Conservation (phyloP, 2,113 vertebrate genomes). For the Edolisoma coerulescens region DNA sequence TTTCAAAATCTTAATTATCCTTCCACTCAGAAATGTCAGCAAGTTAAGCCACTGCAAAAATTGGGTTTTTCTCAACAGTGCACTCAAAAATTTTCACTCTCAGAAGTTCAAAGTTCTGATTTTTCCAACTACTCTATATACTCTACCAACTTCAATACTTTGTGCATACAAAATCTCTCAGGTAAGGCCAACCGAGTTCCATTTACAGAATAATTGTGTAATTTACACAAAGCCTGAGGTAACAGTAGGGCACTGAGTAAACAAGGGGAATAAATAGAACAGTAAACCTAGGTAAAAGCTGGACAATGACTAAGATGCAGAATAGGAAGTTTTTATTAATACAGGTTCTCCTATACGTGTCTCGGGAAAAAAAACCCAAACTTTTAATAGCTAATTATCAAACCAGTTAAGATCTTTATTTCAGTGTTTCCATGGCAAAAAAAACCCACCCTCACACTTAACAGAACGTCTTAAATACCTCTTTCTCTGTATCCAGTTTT, state of each 20-base stretch:
- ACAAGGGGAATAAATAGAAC: neutral
- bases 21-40: neutral
- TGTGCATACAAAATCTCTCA: neutral
- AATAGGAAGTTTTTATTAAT: neutral
- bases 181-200: neutral
- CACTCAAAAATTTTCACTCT: neutral
- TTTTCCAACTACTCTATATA: neutral
- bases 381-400: neutral
- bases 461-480: neutral
- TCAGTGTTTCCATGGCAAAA: neutral
- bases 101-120: neutral
- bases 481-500: neutral
- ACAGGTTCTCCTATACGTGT: neutral
- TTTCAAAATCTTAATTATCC: neutral
- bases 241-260: neutral
- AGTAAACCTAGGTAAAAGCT: neutral
- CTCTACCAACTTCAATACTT: neutral
- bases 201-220: neutral
- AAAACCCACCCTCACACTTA: neutral
- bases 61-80: neutral
- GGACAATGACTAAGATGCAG: neutral
- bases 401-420: neutral
- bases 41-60: neutral
- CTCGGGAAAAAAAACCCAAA: neutral
- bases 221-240: neutral